phyloP scores from a whole-genome alignment of 2,113 vertebrate genomes.

The Ptychochromis oligacanthus region DNA sequence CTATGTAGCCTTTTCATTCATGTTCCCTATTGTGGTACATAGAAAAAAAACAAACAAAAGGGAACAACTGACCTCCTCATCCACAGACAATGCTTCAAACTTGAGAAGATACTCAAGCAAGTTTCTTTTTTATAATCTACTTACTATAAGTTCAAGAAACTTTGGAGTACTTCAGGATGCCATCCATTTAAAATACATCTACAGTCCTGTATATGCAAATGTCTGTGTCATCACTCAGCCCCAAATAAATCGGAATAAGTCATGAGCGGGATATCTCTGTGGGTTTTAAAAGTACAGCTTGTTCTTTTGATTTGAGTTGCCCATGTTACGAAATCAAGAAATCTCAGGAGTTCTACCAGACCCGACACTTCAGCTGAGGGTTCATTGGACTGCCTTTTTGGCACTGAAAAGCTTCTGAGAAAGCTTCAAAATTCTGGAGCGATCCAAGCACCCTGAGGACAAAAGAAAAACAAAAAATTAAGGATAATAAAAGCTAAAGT shows the following conservation, averaged over 20 bases:
- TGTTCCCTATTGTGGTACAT: slow-evolving; percentile 2
- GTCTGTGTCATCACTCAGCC: background rate
- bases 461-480: slow-evolving; percentile 32
- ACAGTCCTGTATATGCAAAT: slow-evolving; percentile 15
- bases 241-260: slow-evolving; percentile 37
- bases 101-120: slow-evolving; percentile 4
- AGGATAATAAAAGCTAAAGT: background rate
- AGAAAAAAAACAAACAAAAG: slow-evolving; percentile 7
- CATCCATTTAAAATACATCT: slow-evolving; percentile 20
- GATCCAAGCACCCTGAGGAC: slow-evolving; percentile 90
- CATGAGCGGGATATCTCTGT: slow-evolving; percentile 44
- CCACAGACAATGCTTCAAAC: slow-evolving; percentile 42
- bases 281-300: slow-evolving; percentile 32
- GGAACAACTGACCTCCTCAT: slow-evolving; percentile 36
- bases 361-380: slow-evolving; percentile 86
- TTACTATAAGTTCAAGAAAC: slow-evolving; percentile 7
- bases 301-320: slow-evolving; percentile 45
- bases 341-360: slow-evolving; percentile 84
- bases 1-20: slow-evolving; percentile 22
- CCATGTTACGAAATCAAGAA: slow-evolving; percentile 42
- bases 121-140: slow-evolving; percentile 25
- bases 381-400: slow-evolving; percentile 87
- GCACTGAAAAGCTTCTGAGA: slow-evolving; percentile 91
- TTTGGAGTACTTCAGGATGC: background rate
- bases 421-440: slow-evolving; percentile 93